phyloP scores from a whole-genome alignment of 2,797 vertebrate species.

The Crotalus adamanteus region DNA sequence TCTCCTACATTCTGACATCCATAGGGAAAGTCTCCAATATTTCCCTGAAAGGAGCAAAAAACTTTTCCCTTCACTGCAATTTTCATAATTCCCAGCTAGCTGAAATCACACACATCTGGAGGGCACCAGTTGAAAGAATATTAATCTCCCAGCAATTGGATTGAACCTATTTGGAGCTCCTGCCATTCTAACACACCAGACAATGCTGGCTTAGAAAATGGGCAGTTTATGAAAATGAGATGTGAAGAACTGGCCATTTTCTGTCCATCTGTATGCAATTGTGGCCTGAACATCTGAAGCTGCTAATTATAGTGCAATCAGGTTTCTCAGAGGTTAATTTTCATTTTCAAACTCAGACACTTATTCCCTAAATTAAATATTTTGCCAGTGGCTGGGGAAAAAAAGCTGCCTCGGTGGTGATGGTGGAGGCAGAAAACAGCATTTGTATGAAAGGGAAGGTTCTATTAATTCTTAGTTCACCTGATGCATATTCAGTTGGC shows the following conservation, averaged over 20 bases:
- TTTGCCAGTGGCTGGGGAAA: constrained; percentile 1
- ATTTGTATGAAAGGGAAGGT: background rate
- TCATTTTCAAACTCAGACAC: background rate
- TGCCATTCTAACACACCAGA: background rate
- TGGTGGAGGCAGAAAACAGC: background rate
- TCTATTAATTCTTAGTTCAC: constrained; percentile 45
- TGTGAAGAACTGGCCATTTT: background rate
- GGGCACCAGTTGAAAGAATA: background rate
- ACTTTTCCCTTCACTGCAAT: background rate
- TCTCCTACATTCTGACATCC: background rate
- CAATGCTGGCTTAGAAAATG: background rate
- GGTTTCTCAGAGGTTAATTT: constrained; percentile 21
- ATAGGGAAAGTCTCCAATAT: background rate
- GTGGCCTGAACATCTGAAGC: background rate
- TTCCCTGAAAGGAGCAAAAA: background rate
- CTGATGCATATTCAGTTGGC: constrained; percentile 52
- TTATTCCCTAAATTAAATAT: constrained; percentile 27
- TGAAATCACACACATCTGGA: background rate
- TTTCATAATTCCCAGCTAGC: background rate
- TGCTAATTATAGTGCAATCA: background rate
- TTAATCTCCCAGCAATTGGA: background rate
- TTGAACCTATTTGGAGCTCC: background rate
- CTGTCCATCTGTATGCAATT: background rate
- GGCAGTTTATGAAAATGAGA: background rate
- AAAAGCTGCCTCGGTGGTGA: background rate